These are phyloP conservation scores for Palythoa grandis DNA, from an alignment of 92 coral and sea anemone species.

Conservation along the genomic window DNA sequence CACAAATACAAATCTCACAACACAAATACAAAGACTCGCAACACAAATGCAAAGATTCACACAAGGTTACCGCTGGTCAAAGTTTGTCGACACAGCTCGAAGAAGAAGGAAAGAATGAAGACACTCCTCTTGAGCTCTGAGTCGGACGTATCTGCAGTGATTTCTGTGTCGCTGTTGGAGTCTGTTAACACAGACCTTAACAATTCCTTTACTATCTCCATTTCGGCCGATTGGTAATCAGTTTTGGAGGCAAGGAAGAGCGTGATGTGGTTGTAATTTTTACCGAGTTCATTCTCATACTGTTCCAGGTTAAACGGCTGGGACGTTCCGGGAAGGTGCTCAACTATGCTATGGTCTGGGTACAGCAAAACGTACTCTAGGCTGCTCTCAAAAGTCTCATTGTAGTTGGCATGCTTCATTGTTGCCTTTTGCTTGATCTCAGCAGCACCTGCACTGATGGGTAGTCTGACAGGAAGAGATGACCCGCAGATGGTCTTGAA, in stretches of 20 bases:
- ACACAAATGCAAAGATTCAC: too few species aligned
- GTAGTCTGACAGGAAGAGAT: slow-evolving; percentile 2
- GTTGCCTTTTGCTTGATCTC: slow-evolving; percentile 3
- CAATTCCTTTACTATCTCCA: slow-evolving; percentile 8
- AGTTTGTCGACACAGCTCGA: too few species aligned
- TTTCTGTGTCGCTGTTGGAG: slow-evolving; percentile 19
- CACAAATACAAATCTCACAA: too few species aligned
- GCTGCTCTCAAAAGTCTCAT: neutral
- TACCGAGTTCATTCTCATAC: slow-evolving; percentile 10
- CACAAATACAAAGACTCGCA: too few species aligned
- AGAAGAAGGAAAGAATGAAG: neutral
- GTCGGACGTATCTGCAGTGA: slow-evolving; percentile 21
- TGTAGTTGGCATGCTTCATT: neutral
- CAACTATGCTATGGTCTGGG: slow-evolving; percentile 6
- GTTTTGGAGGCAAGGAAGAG: slow-evolving; percentile 16
- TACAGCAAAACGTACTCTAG: slow-evolving; percentile 3
- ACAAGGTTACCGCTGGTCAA: too few species aligned
- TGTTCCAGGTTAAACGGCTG: slow-evolving; percentile 17
- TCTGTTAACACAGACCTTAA: slow-evolving; percentile 10
- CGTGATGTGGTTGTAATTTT: slow-evolving; percentile 18
- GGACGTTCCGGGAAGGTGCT: slow-evolving; percentile 17
- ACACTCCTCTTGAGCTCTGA: slow-evolving; percentile 24
- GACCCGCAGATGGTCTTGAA: slow-evolving; percentile 12
- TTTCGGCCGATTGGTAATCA: slow-evolving; percentile 19
- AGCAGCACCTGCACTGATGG: neutral